phyloP scores from a whole-genome alignment of 2,797 vertebrate species.

The Eutrigla gurnardus region DNA sequence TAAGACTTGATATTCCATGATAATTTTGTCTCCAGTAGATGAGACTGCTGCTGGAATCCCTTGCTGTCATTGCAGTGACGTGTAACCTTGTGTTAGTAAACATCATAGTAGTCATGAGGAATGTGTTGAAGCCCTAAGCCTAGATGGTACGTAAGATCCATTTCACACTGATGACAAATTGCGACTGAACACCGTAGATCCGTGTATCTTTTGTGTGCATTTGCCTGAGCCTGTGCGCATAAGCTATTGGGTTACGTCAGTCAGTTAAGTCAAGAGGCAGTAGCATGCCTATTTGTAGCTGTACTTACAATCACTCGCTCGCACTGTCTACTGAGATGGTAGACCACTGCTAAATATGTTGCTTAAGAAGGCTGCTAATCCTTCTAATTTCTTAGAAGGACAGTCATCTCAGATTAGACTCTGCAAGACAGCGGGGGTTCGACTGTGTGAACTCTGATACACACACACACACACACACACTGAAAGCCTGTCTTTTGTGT shows the following conservation, averaged over 20 bases:
- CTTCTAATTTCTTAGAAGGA: conserved; percentile 67
- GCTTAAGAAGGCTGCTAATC: conserved; percentile 74
- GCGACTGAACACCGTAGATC: neutral
- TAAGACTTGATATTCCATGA: neutral
- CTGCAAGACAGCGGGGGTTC: conserved; percentile 47
- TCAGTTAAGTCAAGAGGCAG: conserved; percentile 48
- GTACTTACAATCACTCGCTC: conserved; percentile 65
- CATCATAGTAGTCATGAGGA: conserved; percentile 33
- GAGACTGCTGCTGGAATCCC: conserved; percentile 8
- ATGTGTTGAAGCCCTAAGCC: conserved; percentile 31
- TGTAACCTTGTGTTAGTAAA: conserved; percentile 52
- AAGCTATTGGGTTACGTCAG: conserved; percentile 40
- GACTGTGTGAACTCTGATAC: conserved; percentile 40
- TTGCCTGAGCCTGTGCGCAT: conserved; percentile 31
- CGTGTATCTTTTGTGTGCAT: conserved; percentile 9
- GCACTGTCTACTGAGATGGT: conserved; percentile 50
- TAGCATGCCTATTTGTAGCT: conserved; percentile 71
- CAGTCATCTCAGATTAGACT: conserved; percentile 65
- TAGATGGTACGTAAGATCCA: conserved; percentile 18
- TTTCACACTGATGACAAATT: conserved; percentile 41
- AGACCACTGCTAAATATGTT: conserved; percentile 62
- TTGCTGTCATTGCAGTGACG: neutral
- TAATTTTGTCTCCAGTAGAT: conserved; percentile 12
- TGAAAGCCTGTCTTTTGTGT: neutral
- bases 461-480: conserved; percentile 10